These are phyloP conservation scores for Lutraria lutraria DNA, from an alignment of 2,888 invertebrate species.

Conservation along the genomic window DNA sequence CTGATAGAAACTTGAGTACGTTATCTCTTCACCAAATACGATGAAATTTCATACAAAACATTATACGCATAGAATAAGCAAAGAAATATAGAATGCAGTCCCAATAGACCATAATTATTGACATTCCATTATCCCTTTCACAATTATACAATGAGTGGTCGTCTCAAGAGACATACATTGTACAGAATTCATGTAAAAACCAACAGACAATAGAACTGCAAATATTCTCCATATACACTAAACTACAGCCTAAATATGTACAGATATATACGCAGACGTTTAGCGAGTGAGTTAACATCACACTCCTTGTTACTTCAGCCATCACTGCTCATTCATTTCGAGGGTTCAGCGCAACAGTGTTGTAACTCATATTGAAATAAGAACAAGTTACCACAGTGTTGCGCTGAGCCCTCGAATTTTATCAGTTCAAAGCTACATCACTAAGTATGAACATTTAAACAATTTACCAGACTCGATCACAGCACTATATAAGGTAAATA, in stretches of 20 bases:
- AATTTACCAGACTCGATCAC: too few relatives aligned
- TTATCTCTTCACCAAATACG: not conserved
- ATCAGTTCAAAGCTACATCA: too few relatives aligned
- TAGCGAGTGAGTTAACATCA: too few relatives aligned
- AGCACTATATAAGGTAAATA: too few relatives aligned
- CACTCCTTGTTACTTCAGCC: too few relatives aligned
- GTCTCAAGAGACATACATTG: not conserved
- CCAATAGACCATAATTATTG: not conserved
- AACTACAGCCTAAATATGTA: not conserved
- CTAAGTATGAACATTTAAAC: too few relatives aligned
- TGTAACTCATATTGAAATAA: too few relatives aligned
- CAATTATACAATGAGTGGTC: not conserved
- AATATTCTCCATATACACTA: not conserved
- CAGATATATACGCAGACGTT: not conserved
- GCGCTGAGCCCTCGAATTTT: too few relatives aligned
- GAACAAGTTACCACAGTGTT: too few relatives aligned
- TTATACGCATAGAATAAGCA: not conserved
- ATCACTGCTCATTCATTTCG: too few relatives aligned
- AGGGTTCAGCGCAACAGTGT: too few relatives aligned
- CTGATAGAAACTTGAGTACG: not conserved
- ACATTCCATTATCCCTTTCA: constrained; percentile 19
- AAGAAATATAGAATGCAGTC: not conserved
- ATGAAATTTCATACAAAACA: not conserved
- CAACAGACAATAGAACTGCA: not conserved
- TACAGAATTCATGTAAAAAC: not conserved